Evolutionary conservation across 2,888 invertebrate genomes (phyloP).

Genomic region (Rhamnusium bicolor): DNA sequence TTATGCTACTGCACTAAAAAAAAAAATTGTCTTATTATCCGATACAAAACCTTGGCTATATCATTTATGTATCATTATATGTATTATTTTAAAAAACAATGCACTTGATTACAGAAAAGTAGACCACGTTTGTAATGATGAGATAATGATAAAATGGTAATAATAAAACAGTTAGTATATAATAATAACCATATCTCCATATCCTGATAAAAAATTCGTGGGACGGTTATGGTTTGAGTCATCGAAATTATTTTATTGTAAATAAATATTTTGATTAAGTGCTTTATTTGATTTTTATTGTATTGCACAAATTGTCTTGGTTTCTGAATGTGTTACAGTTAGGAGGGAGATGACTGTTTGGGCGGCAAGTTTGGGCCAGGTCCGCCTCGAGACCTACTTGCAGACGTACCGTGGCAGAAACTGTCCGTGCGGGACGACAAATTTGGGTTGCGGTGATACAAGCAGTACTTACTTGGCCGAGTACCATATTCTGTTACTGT

Average conservation of each 20-base stretch:
- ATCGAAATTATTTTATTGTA: neutral
- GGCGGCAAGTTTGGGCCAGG: conserved; percentile 54
- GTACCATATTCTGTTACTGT: conserved; percentile 20
- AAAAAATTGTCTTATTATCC: no score
- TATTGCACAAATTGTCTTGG: conserved; percentile 9
- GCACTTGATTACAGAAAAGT: no score
- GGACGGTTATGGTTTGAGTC: neutral
- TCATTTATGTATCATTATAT: no score
- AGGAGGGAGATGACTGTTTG: conserved; percentile 43
- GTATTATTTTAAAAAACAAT: no score
- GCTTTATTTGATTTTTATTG: neutral
- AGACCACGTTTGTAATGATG: no score
- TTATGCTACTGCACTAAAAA: no score
- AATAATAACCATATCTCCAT: neutral
- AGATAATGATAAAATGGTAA: neutral
- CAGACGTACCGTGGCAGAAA: conserved; percentile 46
- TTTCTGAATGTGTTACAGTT: conserved; percentile 31
- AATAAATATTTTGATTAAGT: neutral
- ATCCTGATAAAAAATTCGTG: neutral
- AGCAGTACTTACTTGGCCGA: conserved; percentile 22
- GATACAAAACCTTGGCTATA: no score
- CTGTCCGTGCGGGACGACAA: conserved; percentile 45
- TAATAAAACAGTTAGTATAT: no score
- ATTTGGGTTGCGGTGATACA: conserved; percentile 47
- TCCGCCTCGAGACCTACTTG: conserved; percentile 60